Conservation (phyloP, 2,113 vertebrate genomes). For the Lagenorhynchus albirostris region DNA sequence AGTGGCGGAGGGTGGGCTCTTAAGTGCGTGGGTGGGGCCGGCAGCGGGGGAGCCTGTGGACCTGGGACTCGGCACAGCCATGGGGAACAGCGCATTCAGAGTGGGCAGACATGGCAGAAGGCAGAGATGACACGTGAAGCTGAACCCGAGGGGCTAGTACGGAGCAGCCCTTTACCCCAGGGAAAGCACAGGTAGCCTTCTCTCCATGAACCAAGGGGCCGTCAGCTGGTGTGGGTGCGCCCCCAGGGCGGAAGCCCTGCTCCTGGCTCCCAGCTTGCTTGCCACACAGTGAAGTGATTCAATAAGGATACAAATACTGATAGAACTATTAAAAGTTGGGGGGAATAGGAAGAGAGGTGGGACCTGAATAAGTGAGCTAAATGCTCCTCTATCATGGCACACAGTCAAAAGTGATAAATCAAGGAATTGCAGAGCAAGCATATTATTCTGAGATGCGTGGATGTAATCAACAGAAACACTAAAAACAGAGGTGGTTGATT, state of each 20-base stretch:
- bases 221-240: neutral
- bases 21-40: accelerated
- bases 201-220: neutral
- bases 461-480: neutral
- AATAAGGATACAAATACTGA: neutral
- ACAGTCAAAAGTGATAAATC: neutral
- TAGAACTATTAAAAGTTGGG: neutral
- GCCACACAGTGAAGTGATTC: neutral
- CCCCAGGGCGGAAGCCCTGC: neutral
- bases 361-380: neutral
- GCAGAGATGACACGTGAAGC: neutral
- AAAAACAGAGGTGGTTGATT: neutral
- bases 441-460: neutral
- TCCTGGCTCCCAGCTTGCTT: neutral
- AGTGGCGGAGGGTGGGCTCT: neutral
- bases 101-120: neutral
- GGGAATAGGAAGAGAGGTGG: neutral
- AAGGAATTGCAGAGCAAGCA: neutral
- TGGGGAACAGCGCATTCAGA: neutral
- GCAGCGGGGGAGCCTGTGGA: accelerated
- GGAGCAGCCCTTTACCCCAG: neutral
- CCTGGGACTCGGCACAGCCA: neutral
- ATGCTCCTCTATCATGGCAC: neutral
- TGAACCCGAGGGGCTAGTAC: neutral
- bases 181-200: neutral